Base-by-base conservation (phyloP, 2,888 invertebrate genomes). In the Ellobium chinense region DNA sequence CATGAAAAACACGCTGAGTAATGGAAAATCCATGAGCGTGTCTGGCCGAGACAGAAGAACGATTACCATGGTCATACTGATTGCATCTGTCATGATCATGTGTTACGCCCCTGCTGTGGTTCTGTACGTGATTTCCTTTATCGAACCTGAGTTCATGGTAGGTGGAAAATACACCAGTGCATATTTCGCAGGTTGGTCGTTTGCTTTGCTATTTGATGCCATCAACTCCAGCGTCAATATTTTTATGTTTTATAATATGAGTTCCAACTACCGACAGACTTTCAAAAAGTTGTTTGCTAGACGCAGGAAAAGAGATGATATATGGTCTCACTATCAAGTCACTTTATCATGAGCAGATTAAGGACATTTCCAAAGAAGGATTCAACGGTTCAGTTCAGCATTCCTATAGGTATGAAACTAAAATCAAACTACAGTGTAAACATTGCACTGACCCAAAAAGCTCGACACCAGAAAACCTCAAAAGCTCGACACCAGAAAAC, bases 151-250 rank as follows among this genome's bases (percentile, higher is more conserved):
- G 9, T 74, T 74, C 46, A 29, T 37, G 27, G n/a, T 46, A 1
- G 63, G 24, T 4, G 34, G 27, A 0, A 62, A 54, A 27, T 63
- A 63, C n/a, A n/a, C 31, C 7, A 63, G 63, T 74, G 7, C n/a
- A 5, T 74, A 63, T 24, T 54, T 63, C 9, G 74, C 63, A 2
- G 18, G 27, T 24, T 74, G 74, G 74, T 74, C 74, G 1, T 24
- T 74, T 3, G 74, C 63, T 4, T 74, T 63, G 14, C 14, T 74
- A 1, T 46, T 37, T 27, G 62, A 39, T 7, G 31, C 46, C 1
- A 27, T 74, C 31, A 74, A 63, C 31, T 74, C 74, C 2, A 74
- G 63, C 34, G 63, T 74, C 3, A 74, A 74, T 24, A 74, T 74
- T 60, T 3, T 74, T 1, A 24, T 74, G 21, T 74, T 63, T 24